Percentiles rank a stretch among this genome's conserved stretches.
Conservation (phyloP, 37 sponge, comb jelly and placozoan genomes). For the Bolinopsis microptera region DNA sequence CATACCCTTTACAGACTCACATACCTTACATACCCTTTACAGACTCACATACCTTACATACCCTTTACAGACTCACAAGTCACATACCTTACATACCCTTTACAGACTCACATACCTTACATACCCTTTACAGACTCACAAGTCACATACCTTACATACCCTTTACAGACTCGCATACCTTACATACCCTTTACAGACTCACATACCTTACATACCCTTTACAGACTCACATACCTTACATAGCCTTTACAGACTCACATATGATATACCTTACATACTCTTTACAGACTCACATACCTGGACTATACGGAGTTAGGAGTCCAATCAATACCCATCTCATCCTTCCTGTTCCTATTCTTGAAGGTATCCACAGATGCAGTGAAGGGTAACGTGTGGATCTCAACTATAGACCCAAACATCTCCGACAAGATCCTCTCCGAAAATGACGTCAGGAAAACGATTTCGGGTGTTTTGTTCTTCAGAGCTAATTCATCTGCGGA, state of each 20-base stretch:
- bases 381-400: not conserved
- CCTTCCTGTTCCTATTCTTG: slow-evolving; percentile 50
- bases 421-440: slow-evolving; percentile 35
- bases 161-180: no score
- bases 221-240: no score
- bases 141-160: no score
- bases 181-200: no score
- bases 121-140: no score
- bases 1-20: no score
- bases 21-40: no score
- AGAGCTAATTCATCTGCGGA: not conserved
- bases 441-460: not conserved
- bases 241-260: not conserved
- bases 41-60: no score
- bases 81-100: no score
- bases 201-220: no score
- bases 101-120: no score
- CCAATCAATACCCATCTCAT: slow-evolving; percentile 29
- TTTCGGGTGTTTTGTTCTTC: not conserved
- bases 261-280: not conserved
- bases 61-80: no score
- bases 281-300: not conserved
- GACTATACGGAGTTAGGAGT: slow-evolving; percentile 38
- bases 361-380: not conserved
- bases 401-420: slow-evolving; percentile 2